A percentile compares a stretch with the other conserved stretches of the same genome.
These are phyloP conservation scores for Odontocolon sp. DNA, from an alignment of 2,888 invertebrate genomes.

Conservation along the genomic window DNA sequence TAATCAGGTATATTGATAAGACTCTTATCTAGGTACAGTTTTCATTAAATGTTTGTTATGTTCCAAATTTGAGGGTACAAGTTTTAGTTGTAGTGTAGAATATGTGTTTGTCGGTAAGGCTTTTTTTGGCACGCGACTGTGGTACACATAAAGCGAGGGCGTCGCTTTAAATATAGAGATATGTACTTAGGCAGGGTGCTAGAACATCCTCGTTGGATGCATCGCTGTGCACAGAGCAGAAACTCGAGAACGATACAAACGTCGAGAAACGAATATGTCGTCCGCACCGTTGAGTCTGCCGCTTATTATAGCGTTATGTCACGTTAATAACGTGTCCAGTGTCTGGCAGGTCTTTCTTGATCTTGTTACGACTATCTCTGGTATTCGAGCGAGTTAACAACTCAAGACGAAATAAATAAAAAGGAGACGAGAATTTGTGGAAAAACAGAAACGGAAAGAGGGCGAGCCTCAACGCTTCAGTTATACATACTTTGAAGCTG, in stretches of 20 bases:
- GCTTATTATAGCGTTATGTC: conserved; percentile 74
- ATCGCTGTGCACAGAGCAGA: background rate
- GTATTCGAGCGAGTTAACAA: conserved; percentile 62
- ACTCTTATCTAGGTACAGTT: background rate
- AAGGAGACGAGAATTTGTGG: conserved; percentile 16
- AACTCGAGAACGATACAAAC: conserved; percentile 39
- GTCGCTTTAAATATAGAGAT: conserved; percentile 63
- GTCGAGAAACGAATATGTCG: conserved; percentile 45
- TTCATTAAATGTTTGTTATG: conserved; percentile 13
- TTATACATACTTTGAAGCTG: conserved; percentile 72
- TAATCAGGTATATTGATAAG: too few species aligned
- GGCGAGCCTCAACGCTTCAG: conserved; percentile 57
- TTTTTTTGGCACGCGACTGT: conserved; percentile 35
- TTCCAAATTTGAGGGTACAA: conserved; percentile 25
- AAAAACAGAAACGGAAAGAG: background rate
- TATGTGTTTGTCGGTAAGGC: conserved; percentile 20
- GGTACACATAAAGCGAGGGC: conserved; percentile 50
- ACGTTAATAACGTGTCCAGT: conserved; percentile 74
- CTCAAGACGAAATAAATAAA: conserved; percentile 48
- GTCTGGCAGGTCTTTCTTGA: conserved; percentile 65
- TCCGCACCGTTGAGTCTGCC: conserved; percentile 40
- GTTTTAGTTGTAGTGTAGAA: conserved; percentile 19
- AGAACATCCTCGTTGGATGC: background rate
- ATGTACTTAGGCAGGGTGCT: too few species aligned
- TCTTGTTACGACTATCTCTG: conserved; percentile 65